These are phyloP conservation scores for Chloroceryle amazona DNA, from an alignment of 2,797 vertebrate species.

Conservation along the genomic window DNA sequence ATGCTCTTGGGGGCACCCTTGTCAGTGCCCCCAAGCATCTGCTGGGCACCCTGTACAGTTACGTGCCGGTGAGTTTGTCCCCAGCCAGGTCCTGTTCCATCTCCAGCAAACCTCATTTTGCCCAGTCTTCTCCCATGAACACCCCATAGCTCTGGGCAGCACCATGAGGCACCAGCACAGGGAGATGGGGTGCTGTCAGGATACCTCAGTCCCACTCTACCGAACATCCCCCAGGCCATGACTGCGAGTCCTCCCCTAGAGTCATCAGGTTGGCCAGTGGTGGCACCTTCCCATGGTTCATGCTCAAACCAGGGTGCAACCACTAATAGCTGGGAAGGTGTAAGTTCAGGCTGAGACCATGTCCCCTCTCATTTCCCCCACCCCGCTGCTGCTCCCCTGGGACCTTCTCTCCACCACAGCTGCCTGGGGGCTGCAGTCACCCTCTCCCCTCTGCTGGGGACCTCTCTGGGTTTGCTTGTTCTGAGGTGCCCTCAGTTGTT, in stretches of 20 bases:
- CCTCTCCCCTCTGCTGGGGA: not conserved
- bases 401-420: not conserved
- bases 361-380: not conserved
- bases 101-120: not conserved
- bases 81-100: not conserved
- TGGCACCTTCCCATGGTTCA: not conserved
- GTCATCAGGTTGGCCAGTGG: not conserved
- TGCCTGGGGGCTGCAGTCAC: not conserved
- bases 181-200: not conserved
- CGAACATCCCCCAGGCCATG: not conserved
- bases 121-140: not conserved
- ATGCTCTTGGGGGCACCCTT: slow-evolving; percentile 70
- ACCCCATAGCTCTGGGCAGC: not conserved
- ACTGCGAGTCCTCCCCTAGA: fast-evolving
- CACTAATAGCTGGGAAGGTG: not conserved
- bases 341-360: not conserved
- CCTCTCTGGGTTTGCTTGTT: not conserved
- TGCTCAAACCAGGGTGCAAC: not conserved
- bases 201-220: not conserved
- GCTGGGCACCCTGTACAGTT: slow-evolving; percentile 77
- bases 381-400: not conserved
- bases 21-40: slow-evolving; percentile 70
- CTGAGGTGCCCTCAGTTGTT: not conserved
- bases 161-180: not conserved
- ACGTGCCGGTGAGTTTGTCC: slow-evolving; percentile 78